Evolutionary conservation across 2,113 vertebrate species (phyloP), one percentile per base, ranked within the genome.

Genomic region (Monarcha castaneiventris): DNA sequence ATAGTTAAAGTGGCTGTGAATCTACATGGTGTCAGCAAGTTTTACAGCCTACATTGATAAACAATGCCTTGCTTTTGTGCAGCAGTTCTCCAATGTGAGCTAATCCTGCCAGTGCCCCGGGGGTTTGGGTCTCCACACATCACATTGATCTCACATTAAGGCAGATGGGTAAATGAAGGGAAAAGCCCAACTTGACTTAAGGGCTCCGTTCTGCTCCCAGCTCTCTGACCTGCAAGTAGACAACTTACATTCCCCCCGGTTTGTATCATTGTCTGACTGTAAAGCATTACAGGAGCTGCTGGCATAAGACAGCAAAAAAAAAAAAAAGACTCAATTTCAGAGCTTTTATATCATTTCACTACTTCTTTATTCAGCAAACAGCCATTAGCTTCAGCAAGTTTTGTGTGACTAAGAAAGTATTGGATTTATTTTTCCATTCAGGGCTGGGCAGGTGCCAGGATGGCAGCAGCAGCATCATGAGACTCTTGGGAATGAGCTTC

Each of bases 161-260:
- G 94, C 95, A 89, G 83, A 96, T 84, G 91, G 85, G 39, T 91
- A 90, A 81, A 87, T 90, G 94, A 85, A 96, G 89, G 48, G 92
- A 96, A 90, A 97, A 97, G 64, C 89, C 89, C 79, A 89, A 3
- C 79, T 85, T 81, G 89, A 86, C 93, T 93, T 67, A 55, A 92
- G 93, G 93, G 77, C 81, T 92, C 3, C 0, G 58, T 84, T 92
- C 80, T 92, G 76, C 87, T 91, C 73, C 73, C 8, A 15, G 61
- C 80, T 87, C 54, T 66, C 83, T 93, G 92, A 84, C 89, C 90
- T 89, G 48, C 44, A 3, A 94, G 90, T 33, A 72, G 63, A 85
- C 85, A 84, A 79, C 88, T 95, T 84, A 78, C 44, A 18, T 59
- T 80, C 37, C 41, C 68, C 17, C 48, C 68, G 9, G 0, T 89